Evolutionary conservation across 2,888 invertebrate species (phyloP), one percentile per base, ranked within the genome.

Genomic region (Torymus texanus): DNA sequence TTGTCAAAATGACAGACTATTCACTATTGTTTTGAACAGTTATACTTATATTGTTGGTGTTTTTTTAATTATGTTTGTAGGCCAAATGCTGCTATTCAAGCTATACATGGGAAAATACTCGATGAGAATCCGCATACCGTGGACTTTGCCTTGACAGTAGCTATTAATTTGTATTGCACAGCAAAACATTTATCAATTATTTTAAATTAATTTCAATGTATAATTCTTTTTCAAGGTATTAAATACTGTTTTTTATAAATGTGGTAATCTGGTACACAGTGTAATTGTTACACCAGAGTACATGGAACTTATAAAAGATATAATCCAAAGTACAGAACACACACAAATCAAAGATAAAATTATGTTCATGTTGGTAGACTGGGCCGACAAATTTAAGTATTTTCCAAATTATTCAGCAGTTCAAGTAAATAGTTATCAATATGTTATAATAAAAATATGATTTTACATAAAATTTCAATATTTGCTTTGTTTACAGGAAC

Each of bases 211-310:
- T 29, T 3, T 29, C 1, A 29, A 29, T 29, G 4, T 29, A 29
- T 29, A 29, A 29, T 5, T 0, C 29, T 53, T 63, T 59, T 12
- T 63, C 0, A n/a, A 78, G 78, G 78, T 78, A 5, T 55, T 78
- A 59, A 59, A 78, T 16, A 13, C 18, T 18, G n/a, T 71, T 12
- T 65, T 72, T 59, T 53, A 78, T 11, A 12, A 70, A 41, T 71
- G 78, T 66, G 78, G 72, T 5, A 78, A 66, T 24, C 18, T 72
- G 3, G 61, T 51, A 2, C 71, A 78, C 13, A 59, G 29, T 59
- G 53, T 59, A 14, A 59, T 78, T 59, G 65, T 71, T 68, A 73
- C 73, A 2, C 13, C 13, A n/a, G 13, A 24, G 12, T 72, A 55
- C 18, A 67, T 78, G 70, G 13, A 14, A 0, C 11, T 18, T 18